These are phyloP conservation scores for Pygoscelis adeliae DNA, from an alignment of 2,113 vertebrate species.

Conservation along the genomic window DNA sequence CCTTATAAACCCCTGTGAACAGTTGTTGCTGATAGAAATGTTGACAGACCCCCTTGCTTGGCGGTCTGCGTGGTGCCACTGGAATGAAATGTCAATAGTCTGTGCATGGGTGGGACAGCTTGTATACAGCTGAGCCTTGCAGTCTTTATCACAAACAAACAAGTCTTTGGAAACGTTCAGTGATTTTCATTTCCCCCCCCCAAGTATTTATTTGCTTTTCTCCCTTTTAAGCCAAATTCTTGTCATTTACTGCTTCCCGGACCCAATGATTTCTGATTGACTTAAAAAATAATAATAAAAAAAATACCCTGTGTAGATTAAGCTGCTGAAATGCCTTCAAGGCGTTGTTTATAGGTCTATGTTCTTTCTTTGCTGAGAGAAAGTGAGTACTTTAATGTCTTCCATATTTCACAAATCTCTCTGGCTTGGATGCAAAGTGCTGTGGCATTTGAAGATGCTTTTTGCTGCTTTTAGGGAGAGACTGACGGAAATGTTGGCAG, in stretches of 20 bases:
- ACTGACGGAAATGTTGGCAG: neutral
- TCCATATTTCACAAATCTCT: slow-evolving; percentile 71
- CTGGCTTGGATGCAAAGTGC: slow-evolving; percentile 10
- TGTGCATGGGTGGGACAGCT: slow-evolving; percentile 1
- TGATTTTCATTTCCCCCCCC: neutral
- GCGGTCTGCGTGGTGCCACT: neutral
- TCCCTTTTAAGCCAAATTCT: slow-evolving; percentile 59
- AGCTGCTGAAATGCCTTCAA: slow-evolving; percentile 71
- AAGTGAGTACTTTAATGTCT: slow-evolving; percentile 74
- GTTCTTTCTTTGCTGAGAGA: slow-evolving; percentile 66
- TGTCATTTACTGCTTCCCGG: slow-evolving; percentile 69
- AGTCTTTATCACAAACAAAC: slow-evolving; percentile 45
- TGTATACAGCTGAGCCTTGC: slow-evolving; percentile 27
- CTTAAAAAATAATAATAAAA: slow-evolving; percentile 12
- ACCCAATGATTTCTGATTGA: slow-evolving; percentile 45
- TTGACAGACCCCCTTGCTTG: slow-evolving; percentile 37
- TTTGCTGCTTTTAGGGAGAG: slow-evolving; percentile 50
- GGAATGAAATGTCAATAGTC: neutral
- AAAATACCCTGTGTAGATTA: slow-evolving; percentile 14
- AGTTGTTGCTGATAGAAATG: slow-evolving; percentile 40
- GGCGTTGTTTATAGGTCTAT: slow-evolving; percentile 66
- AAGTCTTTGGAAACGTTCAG: slow-evolving; percentile 20
- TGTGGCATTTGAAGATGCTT: slow-evolving; percentile 49
- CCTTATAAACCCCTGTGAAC: neutral
- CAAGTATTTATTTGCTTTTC: slow-evolving; percentile 40